phyloP scores from a whole-genome alignment of 2,797 vertebrate species.

The Bovichtus variegatus region DNA sequence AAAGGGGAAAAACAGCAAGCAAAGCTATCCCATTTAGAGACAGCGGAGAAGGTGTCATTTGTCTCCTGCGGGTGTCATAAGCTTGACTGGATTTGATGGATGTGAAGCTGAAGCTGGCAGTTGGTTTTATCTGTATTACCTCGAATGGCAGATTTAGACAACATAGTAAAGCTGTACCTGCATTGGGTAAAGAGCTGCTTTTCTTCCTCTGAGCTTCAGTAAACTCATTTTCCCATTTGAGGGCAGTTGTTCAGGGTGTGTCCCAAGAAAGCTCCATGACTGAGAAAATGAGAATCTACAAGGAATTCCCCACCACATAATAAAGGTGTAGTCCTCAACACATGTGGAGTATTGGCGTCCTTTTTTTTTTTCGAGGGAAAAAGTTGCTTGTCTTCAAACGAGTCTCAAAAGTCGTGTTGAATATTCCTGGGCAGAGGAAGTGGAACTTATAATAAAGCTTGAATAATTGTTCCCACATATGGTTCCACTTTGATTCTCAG shows the following conservation, averaged over 20 bases:
- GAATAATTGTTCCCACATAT: constrained; percentile 71
- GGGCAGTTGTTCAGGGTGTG: constrained; percentile 32
- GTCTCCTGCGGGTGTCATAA: constrained; percentile 67
- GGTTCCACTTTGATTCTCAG: constrained; percentile 71
- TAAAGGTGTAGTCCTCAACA: constrained; percentile 72
- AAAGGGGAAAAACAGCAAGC: constrained; percentile 21
- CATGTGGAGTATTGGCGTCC: constrained; percentile 60
- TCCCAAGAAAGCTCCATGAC: constrained; percentile 21
- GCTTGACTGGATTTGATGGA: constrained; percentile 72
- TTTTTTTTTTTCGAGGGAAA: constrained; percentile 64
- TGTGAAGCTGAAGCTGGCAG: constrained; percentile 60
- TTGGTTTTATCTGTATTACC: constrained; percentile 63
- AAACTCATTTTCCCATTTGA: constrained; percentile 11
- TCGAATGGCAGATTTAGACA: constrained; percentile 43
- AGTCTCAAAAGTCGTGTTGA: constrained; percentile 55
- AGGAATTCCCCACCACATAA: constrained; percentile 61
- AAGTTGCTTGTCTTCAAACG: constrained; percentile 45
- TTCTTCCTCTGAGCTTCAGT: constrained; percentile 26
- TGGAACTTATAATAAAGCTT: constrained; percentile 73
- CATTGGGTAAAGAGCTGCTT: constrained; percentile 37
- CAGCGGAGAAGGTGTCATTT: constrained; percentile 56
- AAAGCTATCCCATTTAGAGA: constrained; percentile 58
- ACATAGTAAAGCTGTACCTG: constrained; percentile 31
- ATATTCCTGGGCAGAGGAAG: constrained; percentile 63
- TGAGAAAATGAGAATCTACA: constrained; percentile 49